phyloP scores from a whole-genome alignment of 2,888 invertebrate genomes.

The Euphydryas editha region DNA sequence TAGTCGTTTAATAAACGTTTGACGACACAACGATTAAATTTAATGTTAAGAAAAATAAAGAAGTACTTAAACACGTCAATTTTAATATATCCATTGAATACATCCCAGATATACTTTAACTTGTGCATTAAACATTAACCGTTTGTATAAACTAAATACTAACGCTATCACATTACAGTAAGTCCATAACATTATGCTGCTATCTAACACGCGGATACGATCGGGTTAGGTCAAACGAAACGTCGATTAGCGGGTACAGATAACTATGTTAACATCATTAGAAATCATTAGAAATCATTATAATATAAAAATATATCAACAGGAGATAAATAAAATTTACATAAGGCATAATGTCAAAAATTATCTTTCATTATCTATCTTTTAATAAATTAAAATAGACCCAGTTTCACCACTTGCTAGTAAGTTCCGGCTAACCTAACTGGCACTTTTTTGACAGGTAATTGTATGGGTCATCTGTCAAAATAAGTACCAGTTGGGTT shows the following conservation, averaged over 20 bases:
- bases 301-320: not conserved
- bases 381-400: too few species aligned
- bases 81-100: not conserved
- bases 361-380: too few species aligned
- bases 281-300: not conserved
- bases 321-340: not conserved
- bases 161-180: conserved; percentile 35
- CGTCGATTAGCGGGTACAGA: conserved; percentile 16
- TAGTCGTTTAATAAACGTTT: not conserved
- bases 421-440: too few species aligned
- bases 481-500: too few species aligned
- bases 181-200: conserved; percentile 26
- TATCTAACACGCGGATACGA: conserved; percentile 36
- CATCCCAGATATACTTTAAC: conserved; percentile 17
- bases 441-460: too few species aligned
- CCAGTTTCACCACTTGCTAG: too few species aligned
- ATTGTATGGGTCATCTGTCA: too few species aligned
- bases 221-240: conserved; percentile 19
- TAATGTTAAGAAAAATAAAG: not conserved
- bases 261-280: not conserved
- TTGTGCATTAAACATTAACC: conserved; percentile 19
- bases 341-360: not conserved
- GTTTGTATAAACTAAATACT: conserved; percentile 29
- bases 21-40: not conserved
- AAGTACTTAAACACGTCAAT: not conserved